These are phyloP conservation scores for Anabas testudineus DNA, from an alignment of 2,797 vertebrate genomes.

Conservation along the genomic window DNA sequence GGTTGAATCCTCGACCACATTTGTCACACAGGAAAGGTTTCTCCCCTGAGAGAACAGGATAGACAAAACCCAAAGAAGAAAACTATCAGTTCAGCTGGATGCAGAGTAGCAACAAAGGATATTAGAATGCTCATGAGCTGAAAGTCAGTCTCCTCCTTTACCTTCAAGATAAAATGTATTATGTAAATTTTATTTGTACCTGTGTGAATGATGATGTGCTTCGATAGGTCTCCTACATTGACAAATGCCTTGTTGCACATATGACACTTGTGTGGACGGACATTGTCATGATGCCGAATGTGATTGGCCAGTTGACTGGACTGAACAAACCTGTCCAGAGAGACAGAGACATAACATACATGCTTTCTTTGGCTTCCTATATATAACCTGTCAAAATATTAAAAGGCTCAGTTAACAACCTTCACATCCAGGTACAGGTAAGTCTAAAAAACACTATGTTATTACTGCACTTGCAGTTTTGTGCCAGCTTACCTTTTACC, in stretches of 20 bases:
- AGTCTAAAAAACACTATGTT: neutral
- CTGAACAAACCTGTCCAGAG: slow-evolving; percentile 91
- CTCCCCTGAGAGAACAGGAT: slow-evolving; percentile 85
- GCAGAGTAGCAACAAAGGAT: neutral
- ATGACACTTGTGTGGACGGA: slow-evolving; percentile 96
- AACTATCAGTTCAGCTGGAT: neutral
- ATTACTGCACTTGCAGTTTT: neutral
- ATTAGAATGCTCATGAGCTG: neutral
- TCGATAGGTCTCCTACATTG: slow-evolving; percentile 97
- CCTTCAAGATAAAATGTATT: accelerated
- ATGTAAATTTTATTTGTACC: slow-evolving; percentile 76
- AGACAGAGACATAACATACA: slow-evolving; percentile 4
- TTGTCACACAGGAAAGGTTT: slow-evolving; percentile 98
- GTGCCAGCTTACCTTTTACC: slow-evolving; percentile 90
- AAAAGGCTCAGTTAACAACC: too few relatives aligned
- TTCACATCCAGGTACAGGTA: neutral
- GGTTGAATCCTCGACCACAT: slow-evolving; percentile 96
- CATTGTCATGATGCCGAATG: slow-evolving; percentile 98
- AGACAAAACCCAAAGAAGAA: neutral
- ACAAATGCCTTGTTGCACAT: slow-evolving; percentile 98
- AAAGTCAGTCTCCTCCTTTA: too few relatives aligned
- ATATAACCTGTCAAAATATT: neutral
- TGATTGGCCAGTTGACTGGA: slow-evolving; percentile 99
- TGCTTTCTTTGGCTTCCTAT: neutral
- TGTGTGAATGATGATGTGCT: slow-evolving; percentile 99